Conservation (phyloP, 2,888 invertebrate species). For the Sphaeridia pumilis region DNA sequence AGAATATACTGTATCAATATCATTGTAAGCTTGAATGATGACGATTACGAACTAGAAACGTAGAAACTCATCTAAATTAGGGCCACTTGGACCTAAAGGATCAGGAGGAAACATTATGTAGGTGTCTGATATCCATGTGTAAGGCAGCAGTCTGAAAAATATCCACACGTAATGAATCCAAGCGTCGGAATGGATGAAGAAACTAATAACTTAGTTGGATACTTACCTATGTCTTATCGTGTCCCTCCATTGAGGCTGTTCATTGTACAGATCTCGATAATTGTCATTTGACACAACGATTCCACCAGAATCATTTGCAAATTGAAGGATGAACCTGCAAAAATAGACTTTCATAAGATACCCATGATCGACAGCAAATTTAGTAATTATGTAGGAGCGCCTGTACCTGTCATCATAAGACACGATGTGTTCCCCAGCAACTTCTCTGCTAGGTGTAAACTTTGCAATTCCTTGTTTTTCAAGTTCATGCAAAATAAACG, state of each 20-base stretch:
- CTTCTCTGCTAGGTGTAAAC: constrained; percentile 61
- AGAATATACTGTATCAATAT: no score
- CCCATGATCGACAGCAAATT: no score
- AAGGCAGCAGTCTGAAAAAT: constrained; percentile 53
- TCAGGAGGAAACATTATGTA: constrained; percentile 71
- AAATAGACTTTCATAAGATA: no score
- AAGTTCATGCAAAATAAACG: constrained; percentile 49
- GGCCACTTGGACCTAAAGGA: constrained; percentile 63
- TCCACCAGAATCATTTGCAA: constrained; percentile 57
- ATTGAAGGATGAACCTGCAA: constrained; percentile 60
- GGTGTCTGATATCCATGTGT: constrained; percentile 61
- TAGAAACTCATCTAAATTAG: constrained; percentile 55
- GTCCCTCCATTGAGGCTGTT: constrained; percentile 53
- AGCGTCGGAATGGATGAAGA: no score
- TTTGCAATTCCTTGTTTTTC: constrained; percentile 51
- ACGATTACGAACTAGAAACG: no score
- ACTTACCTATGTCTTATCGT: constrained; percentile 49
- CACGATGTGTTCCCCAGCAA: constrained; percentile 48
- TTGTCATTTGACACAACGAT: constrained; percentile 64
- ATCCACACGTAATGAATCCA: no score
- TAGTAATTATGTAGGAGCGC: not conserved
- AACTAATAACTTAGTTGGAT: no score
- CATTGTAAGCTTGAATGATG: no score
- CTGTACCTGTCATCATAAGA: constrained; percentile 64
- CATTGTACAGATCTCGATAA: constrained; percentile 55